Base-by-base conservation (phyloP, 1,140 invertebrate genomes). In the Megalonaias nervosa region DNA sequence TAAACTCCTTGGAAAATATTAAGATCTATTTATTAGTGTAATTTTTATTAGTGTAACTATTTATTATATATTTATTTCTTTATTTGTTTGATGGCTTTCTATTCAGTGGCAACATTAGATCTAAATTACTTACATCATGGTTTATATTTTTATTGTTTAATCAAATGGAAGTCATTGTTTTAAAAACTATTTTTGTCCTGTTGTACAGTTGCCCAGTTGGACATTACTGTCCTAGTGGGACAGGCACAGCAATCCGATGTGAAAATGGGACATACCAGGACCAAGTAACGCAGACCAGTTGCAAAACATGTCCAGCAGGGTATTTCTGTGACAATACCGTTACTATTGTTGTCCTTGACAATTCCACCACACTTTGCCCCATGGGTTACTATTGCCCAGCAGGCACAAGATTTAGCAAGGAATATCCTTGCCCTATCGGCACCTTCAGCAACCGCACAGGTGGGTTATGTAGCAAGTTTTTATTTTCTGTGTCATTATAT, bases 291-390 rank as follows among this genome's bases (percentile, higher is more conserved):
- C 87, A 88, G 71, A 72, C 74, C 19, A 67, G 71, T 12, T 90
- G 89, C 82, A 84, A 84, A 21, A 67, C 68, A 5, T 90, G 89
- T 81, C 87, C 86, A 19, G 82, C 89, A 1, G 86, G 88, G 16
- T 89, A 89, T 60, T 85, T 85, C 83, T 89, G 88, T 83, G 88
- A 89, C 77, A 89, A 89, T 80, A 89, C 87, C 16, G 79, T 84
- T 71, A 62, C 62, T 26, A 86, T 87, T 67, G 88, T 87, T 58
- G 67, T 84, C 31, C 83, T 89, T 56, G 85, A 86, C 81, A 89
- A 89, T 79, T 80, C 82, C 14, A 87, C 88, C 62, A 87, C 87
- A 1, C 58, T 89, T 57, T 89, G 88, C 70, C 88, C 88, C 6
- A 84, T 84, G 82, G 88, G 88, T 23, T 82, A 85, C 71, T 89